These are phyloP conservation scores for Tenebrio molitor DNA, from an alignment of 1,140 invertebrate species.

Conservation along the genomic window DNA sequence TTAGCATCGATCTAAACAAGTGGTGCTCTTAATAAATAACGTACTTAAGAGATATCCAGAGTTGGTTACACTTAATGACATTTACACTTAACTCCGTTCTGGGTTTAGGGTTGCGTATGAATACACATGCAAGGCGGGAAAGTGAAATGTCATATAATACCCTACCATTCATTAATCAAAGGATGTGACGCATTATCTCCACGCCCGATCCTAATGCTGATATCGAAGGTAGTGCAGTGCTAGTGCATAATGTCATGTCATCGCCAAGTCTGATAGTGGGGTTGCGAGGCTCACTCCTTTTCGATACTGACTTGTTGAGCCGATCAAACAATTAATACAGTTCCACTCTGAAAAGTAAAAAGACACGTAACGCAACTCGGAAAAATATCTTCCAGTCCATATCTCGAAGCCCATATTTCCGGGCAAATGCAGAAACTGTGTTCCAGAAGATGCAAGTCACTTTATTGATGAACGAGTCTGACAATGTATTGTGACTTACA, in stretches of 20 bases:
- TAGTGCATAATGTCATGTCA: conserved; percentile 58
- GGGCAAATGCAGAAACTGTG: conserved; percentile 55
- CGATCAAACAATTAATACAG: background rate
- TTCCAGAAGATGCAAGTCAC: conserved; percentile 54
- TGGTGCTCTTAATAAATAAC: conserved; percentile 31
- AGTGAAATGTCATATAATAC: conserved; percentile 56
- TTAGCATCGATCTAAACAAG: too few species aligned
- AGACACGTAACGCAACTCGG: too few species aligned
- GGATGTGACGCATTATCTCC: conserved; percentile 55
- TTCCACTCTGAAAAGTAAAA: too few species aligned
- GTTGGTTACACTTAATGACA: conserved; percentile 44
- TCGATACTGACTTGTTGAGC: conserved; percentile 17
- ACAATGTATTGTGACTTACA: conserved; percentile 53
- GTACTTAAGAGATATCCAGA: conserved; percentile 25
- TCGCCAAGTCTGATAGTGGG: conserved; percentile 44
- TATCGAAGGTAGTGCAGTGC: conserved; percentile 42
- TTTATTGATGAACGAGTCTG: conserved; percentile 56
- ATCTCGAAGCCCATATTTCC: conserved; percentile 50
- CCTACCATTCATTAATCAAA: conserved; percentile 55
- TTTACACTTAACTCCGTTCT: conserved; percentile 44
- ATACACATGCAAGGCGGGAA: conserved; percentile 47
- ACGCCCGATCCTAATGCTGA: conserved; percentile 47
- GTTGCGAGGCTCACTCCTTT: conserved; percentile 34
- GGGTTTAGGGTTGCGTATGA: conserved; percentile 44
- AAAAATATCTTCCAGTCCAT: background rate